Evolutionary conservation across 2,888 invertebrate genomes (phyloP).

Genomic region (Yponomeuta evonymella): DNA sequence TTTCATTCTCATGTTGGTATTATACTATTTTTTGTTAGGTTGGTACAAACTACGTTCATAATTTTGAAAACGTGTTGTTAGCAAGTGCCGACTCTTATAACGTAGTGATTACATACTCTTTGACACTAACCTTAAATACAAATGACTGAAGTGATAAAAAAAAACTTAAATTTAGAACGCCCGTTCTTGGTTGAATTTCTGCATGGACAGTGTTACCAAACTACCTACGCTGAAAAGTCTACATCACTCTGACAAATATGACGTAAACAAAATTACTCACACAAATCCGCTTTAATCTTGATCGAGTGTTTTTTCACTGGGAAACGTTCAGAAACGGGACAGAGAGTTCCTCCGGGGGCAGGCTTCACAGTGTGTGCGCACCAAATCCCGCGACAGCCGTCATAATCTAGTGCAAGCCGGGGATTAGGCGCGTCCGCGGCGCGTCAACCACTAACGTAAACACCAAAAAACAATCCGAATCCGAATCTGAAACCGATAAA

Average conservation of each 20-base stretch:
- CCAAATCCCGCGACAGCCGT: slow-evolving; percentile 68
- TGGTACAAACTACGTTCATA: too few relatives aligned
- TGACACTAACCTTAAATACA: neutral
- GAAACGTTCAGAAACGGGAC: slow-evolving; percentile 1
- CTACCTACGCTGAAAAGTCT: neutral
- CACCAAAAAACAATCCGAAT: slow-evolving; percentile 66
- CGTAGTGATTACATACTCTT: too few relatives aligned
- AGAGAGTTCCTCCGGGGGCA: slow-evolving; percentile 36
- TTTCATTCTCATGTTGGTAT: too few relatives aligned
- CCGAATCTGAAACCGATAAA: slow-evolving; percentile 72
- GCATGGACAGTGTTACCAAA: neutral
- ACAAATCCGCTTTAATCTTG: slow-evolving; percentile 9
- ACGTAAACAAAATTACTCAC: slow-evolving; percentile 8
- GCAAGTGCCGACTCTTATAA: too few relatives aligned
- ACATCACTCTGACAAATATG: neutral
- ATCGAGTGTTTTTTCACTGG: slow-evolving; percentile 1
- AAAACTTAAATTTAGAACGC: neutral
- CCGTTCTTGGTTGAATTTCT: neutral
- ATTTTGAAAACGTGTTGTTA: too few relatives aligned
- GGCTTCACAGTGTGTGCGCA: slow-evolving; percentile 54
- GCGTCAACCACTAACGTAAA: slow-evolving; percentile 72
- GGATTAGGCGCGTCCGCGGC: slow-evolving; percentile 62
- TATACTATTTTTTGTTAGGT: too few relatives aligned
- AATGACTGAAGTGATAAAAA: neutral
- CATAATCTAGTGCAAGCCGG: slow-evolving; percentile 70